Evolutionary conservation across 1,140 invertebrate genomes (phyloP).

Genomic region (Potamilus streckersoni): DNA sequence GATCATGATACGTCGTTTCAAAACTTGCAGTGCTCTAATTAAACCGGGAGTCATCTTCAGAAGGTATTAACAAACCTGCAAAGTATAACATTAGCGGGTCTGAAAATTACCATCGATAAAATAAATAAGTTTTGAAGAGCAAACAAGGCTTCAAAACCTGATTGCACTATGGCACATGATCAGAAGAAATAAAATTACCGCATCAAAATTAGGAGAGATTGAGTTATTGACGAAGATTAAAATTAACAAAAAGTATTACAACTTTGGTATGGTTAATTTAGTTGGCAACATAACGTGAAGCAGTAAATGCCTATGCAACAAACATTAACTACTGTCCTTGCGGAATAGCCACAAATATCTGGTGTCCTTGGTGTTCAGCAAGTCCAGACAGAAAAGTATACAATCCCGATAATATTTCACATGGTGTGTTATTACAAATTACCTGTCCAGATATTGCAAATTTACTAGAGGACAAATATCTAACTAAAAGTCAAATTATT

Average conservation of each 20-base stretch:
- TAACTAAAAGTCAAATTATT: not conserved
- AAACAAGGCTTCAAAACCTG: slow-evolving; percentile 14
- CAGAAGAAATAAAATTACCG: no score
- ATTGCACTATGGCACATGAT: no score
- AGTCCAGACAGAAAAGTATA: slow-evolving; percentile 32
- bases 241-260: no score
- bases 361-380: slow-evolving; percentile 20
- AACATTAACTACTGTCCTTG: slow-evolving; percentile 22
- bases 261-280: no score
- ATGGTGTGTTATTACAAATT: slow-evolving; percentile 8
- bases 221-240: no score
- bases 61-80: no score
- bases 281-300: no score
- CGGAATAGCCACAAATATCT: slow-evolving; percentile 15
- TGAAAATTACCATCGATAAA: not conserved
- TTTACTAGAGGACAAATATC: slow-evolving; percentile 3
- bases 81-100: not conserved
- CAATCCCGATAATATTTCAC: slow-evolving; percentile 8
- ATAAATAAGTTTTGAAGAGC: slow-evolving; percentile 9
- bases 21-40: no score
- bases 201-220: no score
- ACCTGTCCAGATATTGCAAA: slow-evolving; percentile 16
- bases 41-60: no score
- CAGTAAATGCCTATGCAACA: not conserved
- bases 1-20: no score